A percentile compares a stretch with the other conserved stretches of the same genome.
phyloP scores from a whole-genome alignment of 2,797 vertebrate genomes.

The Gymnodraco acuticeps region DNA sequence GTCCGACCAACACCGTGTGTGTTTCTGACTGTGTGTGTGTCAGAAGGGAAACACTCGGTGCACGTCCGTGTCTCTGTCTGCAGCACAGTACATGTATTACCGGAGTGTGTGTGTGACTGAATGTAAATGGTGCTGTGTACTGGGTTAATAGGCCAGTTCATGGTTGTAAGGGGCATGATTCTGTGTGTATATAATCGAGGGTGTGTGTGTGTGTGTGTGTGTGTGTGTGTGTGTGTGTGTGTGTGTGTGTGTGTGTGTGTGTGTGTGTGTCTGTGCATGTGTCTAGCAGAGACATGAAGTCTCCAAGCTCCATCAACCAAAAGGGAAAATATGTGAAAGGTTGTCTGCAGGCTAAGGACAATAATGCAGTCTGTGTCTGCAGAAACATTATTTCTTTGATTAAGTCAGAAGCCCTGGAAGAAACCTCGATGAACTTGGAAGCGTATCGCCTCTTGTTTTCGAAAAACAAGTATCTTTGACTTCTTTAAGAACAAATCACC shows the following conservation, averaged over 20 bases:
- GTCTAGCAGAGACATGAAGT: slow-evolving; percentile 72
- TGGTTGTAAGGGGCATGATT: slow-evolving; percentile 69
- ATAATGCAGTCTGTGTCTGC: slow-evolving; percentile 78
- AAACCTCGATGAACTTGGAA: slow-evolving; percentile 63
- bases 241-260: slow-evolving; percentile 61
- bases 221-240: slow-evolving; percentile 34
- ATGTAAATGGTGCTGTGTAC: slow-evolving; percentile 74
- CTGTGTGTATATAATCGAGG: slow-evolving; percentile 65
- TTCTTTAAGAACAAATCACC: slow-evolving; percentile 7
- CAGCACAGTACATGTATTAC: slow-evolving; percentile 43
- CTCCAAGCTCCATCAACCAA: slow-evolving; percentile 73
- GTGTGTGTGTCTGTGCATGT: slow-evolving; percentile 37
- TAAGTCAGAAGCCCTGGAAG: slow-evolving; percentile 68
- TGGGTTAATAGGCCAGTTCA: slow-evolving; percentile 84
- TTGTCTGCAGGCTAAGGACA: slow-evolving; percentile 78
- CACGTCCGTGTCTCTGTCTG: slow-evolving; percentile 48
- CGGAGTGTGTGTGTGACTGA: slow-evolving; percentile 62
- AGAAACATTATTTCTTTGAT: slow-evolving; percentile 72
- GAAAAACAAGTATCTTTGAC: slow-evolving; percentile 30
- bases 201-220: slow-evolving; percentile 34
- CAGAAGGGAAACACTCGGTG: slow-evolving; percentile 38
- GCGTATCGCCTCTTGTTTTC: slow-evolving; percentile 42
- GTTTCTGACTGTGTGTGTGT: slow-evolving; percentile 52
- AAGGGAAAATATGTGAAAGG: slow-evolving; percentile 77
- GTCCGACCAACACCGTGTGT: slow-evolving; percentile 74